Evolutionary conservation across 1,140 invertebrate species (phyloP), one percentile per base, ranked within the genome.

Genomic region (Drosophila serrata): DNA sequence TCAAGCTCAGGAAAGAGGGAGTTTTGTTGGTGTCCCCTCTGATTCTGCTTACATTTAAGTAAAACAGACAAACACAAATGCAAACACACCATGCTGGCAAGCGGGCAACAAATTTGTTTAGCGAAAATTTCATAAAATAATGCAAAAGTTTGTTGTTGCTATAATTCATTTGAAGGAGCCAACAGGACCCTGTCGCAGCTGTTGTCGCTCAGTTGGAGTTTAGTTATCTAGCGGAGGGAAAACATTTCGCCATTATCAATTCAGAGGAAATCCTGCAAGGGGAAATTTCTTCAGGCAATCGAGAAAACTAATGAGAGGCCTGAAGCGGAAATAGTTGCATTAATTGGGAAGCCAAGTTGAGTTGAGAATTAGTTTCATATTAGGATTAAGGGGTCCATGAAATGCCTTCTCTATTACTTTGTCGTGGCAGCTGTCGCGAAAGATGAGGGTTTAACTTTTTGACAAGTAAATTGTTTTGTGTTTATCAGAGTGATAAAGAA

Each of bases 111-210:
- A 78, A 78, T 78, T 78, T 78, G 75, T 70, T 78, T 58, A 78
- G 78, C 75, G 68, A 78, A 77, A 78, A 58, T 78, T 78, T 70
- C 75, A 78, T 78, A 78, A 78, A 78, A 78, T 78, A 78, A 78
- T 78, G 75, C 64, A 78, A 78, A 78, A 78, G 75, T 78, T 87
- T 68, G 68, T 65, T 70, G 60, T 46, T 59, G 75, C 46, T 79
- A 76, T 75, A 76, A 76, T 75, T 73, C 78, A 79, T 79, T 80
- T 88, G 53, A 37, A 49, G 53, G 43, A 73, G 67, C 53, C n/a
- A 72, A 59, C 53, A 59, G 51, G 67, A 72, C 68, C 57, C 65
- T 72, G 65, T 72, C 65, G 65, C 68, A 72, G 68, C 68, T 72
- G 68, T 72, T 72, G 68, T 73, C 67, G 53, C 69, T 73, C 69